Base-by-base conservation (phyloP, 2,888 invertebrate genomes). In the Bellardia pandia region DNA sequence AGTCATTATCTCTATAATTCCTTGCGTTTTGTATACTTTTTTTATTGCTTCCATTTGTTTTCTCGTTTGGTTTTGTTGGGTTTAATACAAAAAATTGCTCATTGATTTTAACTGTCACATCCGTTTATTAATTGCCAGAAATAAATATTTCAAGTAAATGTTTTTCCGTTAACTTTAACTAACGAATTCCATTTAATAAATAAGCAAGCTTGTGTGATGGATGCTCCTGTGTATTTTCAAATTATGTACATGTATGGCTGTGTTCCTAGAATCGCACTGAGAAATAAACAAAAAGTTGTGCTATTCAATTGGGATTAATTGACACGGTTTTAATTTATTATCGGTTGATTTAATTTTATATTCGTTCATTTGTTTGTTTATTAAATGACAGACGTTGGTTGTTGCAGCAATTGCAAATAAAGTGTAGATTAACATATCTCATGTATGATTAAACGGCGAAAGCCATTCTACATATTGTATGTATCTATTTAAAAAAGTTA, bases 311-410 rank as follows among this genome's bases (percentile, higher is more conserved):
- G 51, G 56, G 69, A 76, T 69, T 82, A 82, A 76, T 76, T 82
- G 82, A 69, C 69, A 69, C 23, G 37, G 40, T 13, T 82, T 76
- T 72, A 82, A 82, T 82, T 82, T 82, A 82, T 75, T 68, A 69
- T 48, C 53, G 75, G 23, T 62, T 82, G 68, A 75, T 82, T 82
- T 33, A 82, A 62, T 62, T 81, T 81, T 56, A 72, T 72, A 72
- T 9, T 56, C 23, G 16, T 75, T 60, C 8, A 40, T 60, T 60
- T 75, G 74, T 60, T 45, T 45, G 33, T 75, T 60, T 30, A 42
- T 48, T 53, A 40, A 75, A 75, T 75, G 30, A 33, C 48, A 75
- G n/a, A 51, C n/a, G 51, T 51, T 51, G 6, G 14, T 51, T 5
- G 13, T n/a, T 51, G 13, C n/a, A n/a, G 51, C 45, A 45, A 45